Base-by-base conservation (phyloP, 64 coral and sea anemone species). In the Pachyseris speciosa region DNA sequence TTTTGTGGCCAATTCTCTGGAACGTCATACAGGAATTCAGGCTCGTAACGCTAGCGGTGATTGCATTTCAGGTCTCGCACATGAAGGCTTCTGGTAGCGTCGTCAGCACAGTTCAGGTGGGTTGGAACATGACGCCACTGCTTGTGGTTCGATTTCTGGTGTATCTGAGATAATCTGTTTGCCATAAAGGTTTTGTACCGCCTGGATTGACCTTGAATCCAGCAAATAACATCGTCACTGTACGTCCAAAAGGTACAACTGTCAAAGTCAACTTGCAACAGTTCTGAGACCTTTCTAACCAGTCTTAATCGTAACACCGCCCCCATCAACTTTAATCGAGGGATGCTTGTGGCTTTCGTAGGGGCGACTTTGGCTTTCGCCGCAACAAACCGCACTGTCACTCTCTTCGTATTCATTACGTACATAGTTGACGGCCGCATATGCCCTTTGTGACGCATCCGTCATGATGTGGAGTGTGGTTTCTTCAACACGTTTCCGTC, bases 161-260 rank as follows among this genome's bases (percentile, higher is more conserved):
- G 75, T 2, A 92, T 80, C 49, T 96, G 75, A 16, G 78, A 42
- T 15, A 96, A 24, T 48, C 89, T 37, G 34, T 87, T 80, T 26
- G 72, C 91, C 19, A 93, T 63, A 28, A 72, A 93, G 0, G 84
- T 63, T 19, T 69, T 86, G 37, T 50, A 87, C 44, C 77, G 52
- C n/a, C 91, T 72, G 5, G 71, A 66, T 16, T 87, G 30, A 15
- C 84, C 84, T 29, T 67, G 48, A 50, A 96, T 72, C 84, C 88
- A 96, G 48, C 47, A 91, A 28, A 96, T 19, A 9, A 81, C 94
- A 64, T 86, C 60, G 12, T 30, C 72, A 47, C 86, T 89, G 67
- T 96, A 88, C 32, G 94, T 85, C 94, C 84, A 88, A 19, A 58
- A 59, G 0, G 36, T 63, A 3, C 59, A 67, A 13, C 50, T 51